Conservation (phyloP, 2,797 vertebrate genomes). For the Falco cherrug region DNA sequence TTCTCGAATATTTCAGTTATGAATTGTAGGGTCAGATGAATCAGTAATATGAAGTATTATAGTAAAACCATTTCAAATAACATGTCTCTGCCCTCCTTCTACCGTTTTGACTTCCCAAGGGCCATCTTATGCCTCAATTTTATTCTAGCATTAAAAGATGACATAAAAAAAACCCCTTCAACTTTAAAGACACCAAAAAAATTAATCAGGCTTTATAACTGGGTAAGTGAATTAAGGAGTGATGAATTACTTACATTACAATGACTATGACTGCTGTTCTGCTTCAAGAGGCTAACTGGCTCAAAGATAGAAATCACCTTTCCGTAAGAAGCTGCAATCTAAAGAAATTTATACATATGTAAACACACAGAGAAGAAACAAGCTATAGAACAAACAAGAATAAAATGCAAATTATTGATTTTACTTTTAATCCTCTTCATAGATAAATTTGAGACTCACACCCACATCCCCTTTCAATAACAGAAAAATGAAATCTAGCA, state of each 20-base stretch:
- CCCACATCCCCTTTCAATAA: background rate
- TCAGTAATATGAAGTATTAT: background rate
- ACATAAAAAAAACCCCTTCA: background rate
- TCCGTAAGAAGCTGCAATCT: slow-evolving; percentile 98
- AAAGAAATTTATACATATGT: background rate
- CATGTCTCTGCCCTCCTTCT: background rate
- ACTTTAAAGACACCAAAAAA: slow-evolving; percentile 22
- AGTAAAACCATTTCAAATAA: background rate
- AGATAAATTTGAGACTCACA: background rate
- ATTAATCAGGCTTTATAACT: background rate
- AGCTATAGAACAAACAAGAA: background rate
- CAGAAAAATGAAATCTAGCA: background rate
- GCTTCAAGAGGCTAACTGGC: slow-evolving; percentile 83
- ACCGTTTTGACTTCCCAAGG: background rate
- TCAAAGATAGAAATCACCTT: slow-evolving; percentile 93
- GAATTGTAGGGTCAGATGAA: background rate
- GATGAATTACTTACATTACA: slow-evolving; percentile 82
- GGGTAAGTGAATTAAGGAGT: background rate
- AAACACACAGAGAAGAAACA: background rate
- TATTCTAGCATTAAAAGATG: background rate
- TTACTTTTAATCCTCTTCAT: background rate
- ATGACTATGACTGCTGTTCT: slow-evolving; percentile 72
- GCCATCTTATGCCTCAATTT: background rate
- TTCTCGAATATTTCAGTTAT: background rate
- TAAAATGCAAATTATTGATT: background rate